A percentile compares a stretch with the other conserved stretches of the same genome.
Evolutionary conservation across 2,797 vertebrate species (phyloP).

Genomic region (Adelosebastes latens): DNA sequence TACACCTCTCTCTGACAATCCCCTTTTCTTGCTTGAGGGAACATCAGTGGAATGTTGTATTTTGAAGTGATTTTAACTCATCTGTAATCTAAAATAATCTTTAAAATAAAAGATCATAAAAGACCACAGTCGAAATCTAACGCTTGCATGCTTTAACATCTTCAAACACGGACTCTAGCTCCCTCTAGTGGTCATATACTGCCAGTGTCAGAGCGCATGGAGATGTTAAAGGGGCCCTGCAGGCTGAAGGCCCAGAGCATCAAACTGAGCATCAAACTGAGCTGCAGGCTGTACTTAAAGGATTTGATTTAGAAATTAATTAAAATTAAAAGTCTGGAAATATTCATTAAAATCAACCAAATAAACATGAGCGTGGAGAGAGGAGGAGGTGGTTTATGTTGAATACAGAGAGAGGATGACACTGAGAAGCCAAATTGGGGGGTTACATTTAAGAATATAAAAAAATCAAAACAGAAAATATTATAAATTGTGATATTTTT

Average conservation of each 20-base stretch:
- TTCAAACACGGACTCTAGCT: constrained; percentile 43
- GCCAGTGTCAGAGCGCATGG: background rate
- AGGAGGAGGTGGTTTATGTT: background rate
- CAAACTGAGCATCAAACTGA: background rate
- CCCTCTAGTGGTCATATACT: constrained; percentile 39
- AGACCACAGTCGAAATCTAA: background rate
- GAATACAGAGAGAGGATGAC: background rate
- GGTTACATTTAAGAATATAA: background rate
- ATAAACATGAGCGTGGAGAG: background rate
- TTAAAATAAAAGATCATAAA: background rate
- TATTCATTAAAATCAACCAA: background rate
- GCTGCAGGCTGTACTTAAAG: too few species aligned
- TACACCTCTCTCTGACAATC: background rate
- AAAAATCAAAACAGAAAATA: background rate
- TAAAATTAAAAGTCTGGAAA: background rate
- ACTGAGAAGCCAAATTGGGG: background rate
- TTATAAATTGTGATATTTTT: background rate
- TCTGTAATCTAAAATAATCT: background rate
- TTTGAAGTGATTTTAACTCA: background rate
- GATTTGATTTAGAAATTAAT: background rate
- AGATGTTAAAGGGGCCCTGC: background rate
- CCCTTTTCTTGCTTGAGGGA: background rate
- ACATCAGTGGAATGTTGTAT: background rate
- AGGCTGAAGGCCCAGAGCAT: constrained; percentile 3
- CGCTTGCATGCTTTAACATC: background rate